These are phyloP conservation scores for Microplitis manilae DNA, from an alignment of 2,888 invertebrate genomes.

Conservation along the genomic window DNA sequence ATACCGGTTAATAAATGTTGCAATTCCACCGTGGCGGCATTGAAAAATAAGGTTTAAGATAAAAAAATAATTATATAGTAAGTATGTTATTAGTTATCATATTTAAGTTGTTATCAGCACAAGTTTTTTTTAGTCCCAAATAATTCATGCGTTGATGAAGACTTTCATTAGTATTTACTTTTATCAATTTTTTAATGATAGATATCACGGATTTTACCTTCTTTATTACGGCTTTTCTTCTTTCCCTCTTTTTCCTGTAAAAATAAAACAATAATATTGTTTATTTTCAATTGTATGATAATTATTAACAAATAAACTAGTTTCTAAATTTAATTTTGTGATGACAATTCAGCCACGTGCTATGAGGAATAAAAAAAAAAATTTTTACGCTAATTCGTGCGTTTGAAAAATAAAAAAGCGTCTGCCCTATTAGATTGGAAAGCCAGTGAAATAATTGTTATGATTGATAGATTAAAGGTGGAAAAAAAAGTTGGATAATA, in stretches of 20 bases:
- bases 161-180: not conserved
- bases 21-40: conserved; percentile 22
- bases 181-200: conserved; percentile 10
- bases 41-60: conserved; percentile 7
- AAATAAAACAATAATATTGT: conserved; percentile 62
- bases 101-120: not conserved
- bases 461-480: not conserved
- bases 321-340: not conserved
- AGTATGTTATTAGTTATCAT: not conserved
- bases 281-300: not conserved
- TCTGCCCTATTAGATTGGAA: not conserved
- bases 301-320: not conserved
- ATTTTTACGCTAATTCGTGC: not conserved
- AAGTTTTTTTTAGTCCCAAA: not conserved
- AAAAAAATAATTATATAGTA: conserved; percentile 1
- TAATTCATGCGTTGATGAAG: not conserved
- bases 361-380: not conserved
- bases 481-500: not conserved
- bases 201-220: conserved; percentile 76
- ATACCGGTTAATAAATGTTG: conserved; percentile 14
- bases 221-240: conserved; percentile 91
- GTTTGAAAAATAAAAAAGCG: not conserved
- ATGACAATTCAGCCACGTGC: not conserved
- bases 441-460: not conserved
- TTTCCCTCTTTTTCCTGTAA: conserved; percentile 88